Conservation (phyloP, 1,140 invertebrate genomes). For the Ceratosolen fusciceps region DNA sequence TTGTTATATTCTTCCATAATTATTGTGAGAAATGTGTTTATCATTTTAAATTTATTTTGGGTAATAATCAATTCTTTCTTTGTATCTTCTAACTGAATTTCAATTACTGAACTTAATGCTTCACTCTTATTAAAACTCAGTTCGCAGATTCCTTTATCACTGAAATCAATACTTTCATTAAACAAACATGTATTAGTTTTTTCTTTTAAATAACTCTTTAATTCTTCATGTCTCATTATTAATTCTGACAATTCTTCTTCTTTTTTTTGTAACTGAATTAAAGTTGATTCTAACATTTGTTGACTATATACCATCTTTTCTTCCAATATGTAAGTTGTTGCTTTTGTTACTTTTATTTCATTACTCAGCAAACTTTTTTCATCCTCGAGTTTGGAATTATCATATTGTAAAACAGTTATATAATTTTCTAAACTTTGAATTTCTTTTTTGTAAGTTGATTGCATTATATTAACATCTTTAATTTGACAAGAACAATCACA, state of each 20-base stretch:
- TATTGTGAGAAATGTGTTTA: conserved; percentile 25
- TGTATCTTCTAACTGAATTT: conserved; percentile 66
- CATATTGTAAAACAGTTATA: conserved; percentile 55
- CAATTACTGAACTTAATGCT: conserved; percentile 65
- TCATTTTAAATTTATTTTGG: conserved; percentile 41
- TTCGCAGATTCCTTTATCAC: conserved; percentile 52
- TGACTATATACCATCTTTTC: conserved; percentile 58
- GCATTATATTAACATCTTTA: conserved; percentile 49
- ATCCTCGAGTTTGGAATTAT: conserved; percentile 56
- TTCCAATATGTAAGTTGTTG: conserved; percentile 51
- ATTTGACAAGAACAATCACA: conserved; percentile 56
- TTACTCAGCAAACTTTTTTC: conserved; percentile 59
- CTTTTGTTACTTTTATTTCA: conserved; percentile 51
- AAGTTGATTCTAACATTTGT: conserved; percentile 56
- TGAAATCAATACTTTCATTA: conserved; percentile 65
- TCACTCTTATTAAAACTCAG: conserved; percentile 59
- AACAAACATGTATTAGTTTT: conserved; percentile 50
- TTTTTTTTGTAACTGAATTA: conserved; percentile 58
- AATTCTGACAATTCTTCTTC: conserved; percentile 63
- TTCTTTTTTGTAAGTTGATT: conserved; percentile 60
- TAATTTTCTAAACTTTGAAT: conserved; percentile 58
- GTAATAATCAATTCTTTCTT: conserved; percentile 57
- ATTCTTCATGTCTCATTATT: conserved; percentile 64
- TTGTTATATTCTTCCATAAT: conserved; percentile 42
- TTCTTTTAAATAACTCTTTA: conserved; percentile 59